Evolutionary conservation across 2,888 invertebrate species (phyloP).

Genomic region (Polydrusus cervinus): DNA sequence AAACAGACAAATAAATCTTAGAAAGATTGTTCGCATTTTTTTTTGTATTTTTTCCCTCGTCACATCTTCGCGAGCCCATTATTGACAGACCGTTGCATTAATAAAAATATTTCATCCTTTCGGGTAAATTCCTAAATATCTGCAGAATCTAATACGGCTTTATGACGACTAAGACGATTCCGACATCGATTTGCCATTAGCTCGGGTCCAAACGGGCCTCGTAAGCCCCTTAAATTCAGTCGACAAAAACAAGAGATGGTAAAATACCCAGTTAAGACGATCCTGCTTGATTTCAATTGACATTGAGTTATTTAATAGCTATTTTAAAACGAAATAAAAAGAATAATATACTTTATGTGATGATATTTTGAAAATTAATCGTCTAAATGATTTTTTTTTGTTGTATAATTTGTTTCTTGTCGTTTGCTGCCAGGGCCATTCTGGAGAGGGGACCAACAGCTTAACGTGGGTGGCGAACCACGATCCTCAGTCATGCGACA

Average conservation of each 20-base stretch:
- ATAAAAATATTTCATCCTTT: slow-evolving; percentile 30
- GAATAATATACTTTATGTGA: too few species aligned
- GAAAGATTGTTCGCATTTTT: slow-evolving; percentile 17
- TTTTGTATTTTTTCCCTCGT: background rate
- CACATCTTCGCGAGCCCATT: slow-evolving; percentile 19
- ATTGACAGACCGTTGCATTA: slow-evolving; percentile 30
- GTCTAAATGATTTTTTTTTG: too few species aligned
- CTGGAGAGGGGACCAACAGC: too few species aligned
- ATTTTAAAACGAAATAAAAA: background rate
- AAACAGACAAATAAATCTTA: slow-evolving; percentile 14
- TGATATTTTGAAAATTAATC: too few species aligned
- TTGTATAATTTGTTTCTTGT: too few species aligned
- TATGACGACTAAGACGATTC: slow-evolving; percentile 45
- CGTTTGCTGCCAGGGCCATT: too few species aligned
- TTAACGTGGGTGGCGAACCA: too few species aligned
- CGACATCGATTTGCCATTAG: slow-evolving; percentile 54
- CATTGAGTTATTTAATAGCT: slow-evolving; percentile 1
- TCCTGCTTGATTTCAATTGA: slow-evolving; percentile 31
- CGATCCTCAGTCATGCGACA: too few species aligned
- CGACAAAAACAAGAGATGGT: slow-evolving; percentile 21
- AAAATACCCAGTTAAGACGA: slow-evolving; percentile 19
- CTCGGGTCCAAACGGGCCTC: slow-evolving; percentile 31
- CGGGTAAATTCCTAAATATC: slow-evolving; percentile 35
- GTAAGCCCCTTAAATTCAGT: slow-evolving; percentile 21
- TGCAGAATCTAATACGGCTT: slow-evolving; percentile 41